A percentile compares a stretch with the other conserved stretches of the same genome.
These are phyloP conservation scores for Nephrotoma flavescens DNA, from an alignment of 2,888 invertebrate genomes.

Conservation along the genomic window DNA sequence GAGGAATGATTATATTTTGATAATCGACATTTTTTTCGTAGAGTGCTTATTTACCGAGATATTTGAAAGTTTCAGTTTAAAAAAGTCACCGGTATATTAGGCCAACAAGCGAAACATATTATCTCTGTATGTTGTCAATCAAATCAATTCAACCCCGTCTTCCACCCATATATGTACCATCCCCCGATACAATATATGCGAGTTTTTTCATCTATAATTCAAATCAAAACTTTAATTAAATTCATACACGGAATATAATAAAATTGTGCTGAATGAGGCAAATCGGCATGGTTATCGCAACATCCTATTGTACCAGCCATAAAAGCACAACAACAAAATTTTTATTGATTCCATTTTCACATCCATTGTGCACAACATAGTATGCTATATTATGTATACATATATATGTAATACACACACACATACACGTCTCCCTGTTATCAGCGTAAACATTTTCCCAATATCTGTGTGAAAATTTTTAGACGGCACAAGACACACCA, in stretches of 20 bases:
- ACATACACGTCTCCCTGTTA: neutral
- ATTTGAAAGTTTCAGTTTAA: too few species aligned
- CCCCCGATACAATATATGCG: neutral
- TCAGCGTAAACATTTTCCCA: neutral
- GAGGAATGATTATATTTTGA: too few species aligned
- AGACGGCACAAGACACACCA: neutral
- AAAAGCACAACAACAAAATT: neutral
- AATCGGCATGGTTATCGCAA: neutral
- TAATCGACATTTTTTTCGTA: too few species aligned
- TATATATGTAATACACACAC: neutral
- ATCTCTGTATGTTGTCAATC: neutral
- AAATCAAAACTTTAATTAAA: neutral
- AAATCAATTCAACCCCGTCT: neutral
- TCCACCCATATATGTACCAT: neutral
- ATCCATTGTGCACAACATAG: neutral
- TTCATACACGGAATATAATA: neutral
- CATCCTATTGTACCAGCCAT: neutral
- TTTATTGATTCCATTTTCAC: neutral
- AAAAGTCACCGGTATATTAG: too few species aligned
- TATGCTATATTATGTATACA: neutral
- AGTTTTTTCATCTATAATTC: neutral
- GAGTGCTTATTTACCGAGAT: too few species aligned
- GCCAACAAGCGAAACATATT: neutral
- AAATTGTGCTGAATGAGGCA: neutral
- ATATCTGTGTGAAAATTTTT: neutral